These are phyloP conservation scores for Alcedo atthis DNA, from an alignment of 2,797 vertebrate species.

Conservation along the genomic window DNA sequence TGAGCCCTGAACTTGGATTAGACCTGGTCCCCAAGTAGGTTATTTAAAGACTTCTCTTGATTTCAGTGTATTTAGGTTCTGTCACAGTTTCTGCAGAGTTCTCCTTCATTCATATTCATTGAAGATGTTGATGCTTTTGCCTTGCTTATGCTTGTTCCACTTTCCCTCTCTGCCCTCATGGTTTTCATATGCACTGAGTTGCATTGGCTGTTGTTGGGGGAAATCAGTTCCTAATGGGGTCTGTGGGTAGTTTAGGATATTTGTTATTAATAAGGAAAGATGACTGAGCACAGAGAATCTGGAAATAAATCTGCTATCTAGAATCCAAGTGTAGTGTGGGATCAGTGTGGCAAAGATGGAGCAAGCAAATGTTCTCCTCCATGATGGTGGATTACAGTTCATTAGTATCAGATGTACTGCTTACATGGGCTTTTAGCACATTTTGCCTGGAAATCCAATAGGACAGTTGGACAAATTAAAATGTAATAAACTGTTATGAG, in stretches of 20 bases:
- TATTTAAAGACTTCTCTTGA: neutral
- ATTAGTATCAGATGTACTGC: neutral
- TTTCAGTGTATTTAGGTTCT: neutral
- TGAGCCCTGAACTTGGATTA: neutral
- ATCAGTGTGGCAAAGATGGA: neutral
- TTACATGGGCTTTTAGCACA: neutral
- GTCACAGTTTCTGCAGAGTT: neutral
- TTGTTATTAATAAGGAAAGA: neutral
- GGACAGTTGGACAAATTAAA: neutral
- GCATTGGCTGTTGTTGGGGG: neutral
- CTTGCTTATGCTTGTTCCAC: neutral
- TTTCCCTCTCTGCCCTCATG: neutral
- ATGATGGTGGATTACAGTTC: neutral
- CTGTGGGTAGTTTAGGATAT: neutral
- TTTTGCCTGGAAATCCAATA: constrained; percentile 7
- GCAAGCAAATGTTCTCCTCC: neutral
- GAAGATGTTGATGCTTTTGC: neutral
- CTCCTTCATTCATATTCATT: neutral
- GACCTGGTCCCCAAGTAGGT: neutral
- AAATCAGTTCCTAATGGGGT: neutral
- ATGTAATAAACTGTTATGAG: constrained; percentile 5
- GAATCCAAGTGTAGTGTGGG: neutral
- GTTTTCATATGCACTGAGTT: neutral
- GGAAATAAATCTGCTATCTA: neutral
- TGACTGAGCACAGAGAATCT: neutral